Evolutionary conservation across 1,140 invertebrate genomes (phyloP), one percentile per base, ranked within the genome.

Genomic region (Myzus persicae): DNA sequence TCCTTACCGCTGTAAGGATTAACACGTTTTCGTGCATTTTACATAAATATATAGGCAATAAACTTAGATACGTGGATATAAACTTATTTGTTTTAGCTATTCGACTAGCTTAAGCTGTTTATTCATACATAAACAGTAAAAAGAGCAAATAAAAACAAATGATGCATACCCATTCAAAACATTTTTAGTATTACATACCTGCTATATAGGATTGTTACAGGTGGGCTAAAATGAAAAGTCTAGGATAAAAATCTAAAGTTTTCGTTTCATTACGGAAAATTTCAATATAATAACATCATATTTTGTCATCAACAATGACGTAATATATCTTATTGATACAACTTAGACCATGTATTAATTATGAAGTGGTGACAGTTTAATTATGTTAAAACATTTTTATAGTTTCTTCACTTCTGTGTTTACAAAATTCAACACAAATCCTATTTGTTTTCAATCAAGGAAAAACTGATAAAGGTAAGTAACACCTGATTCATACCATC

Each of bases 1-100:
- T 76, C 5, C 31, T 2, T n/a, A 18, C 59, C 5, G n/a, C 59
- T 14, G 31, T 31, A 76, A 14, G 59, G n/a, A 76, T 76, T 76
- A 76, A 76, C 59, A 76, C 59, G 59, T 76, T 76, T 76, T 76
- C 59, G 59, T 76, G 31, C 59, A 76, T 76, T 76, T 76, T 76
- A 76, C 59, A n/a, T 76, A n/a, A n/a, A n/a, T 26, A 67, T 67
- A 36, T 59, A 59, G 59, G 31, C n/a, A 76, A n/a, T 76, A n/a
- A 76, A 76, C 31, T n/a, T n/a, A n/a, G n/a, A 36, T 76, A n/a
- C 59, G 14, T n/a, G 31, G 31, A 67, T n/a, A 76, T 76, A n/a
- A 67, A 76, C 59, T 76, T 76, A 76, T 76, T 76, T n/a, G 31
- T 76, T 76, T 59, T 20, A n/a, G 22, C 31, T 14, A 76, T 76